Evolutionary conservation across 2,113 vertebrate genomes (phyloP).

Genomic region (Anarrhichthys ocellatus): DNA sequence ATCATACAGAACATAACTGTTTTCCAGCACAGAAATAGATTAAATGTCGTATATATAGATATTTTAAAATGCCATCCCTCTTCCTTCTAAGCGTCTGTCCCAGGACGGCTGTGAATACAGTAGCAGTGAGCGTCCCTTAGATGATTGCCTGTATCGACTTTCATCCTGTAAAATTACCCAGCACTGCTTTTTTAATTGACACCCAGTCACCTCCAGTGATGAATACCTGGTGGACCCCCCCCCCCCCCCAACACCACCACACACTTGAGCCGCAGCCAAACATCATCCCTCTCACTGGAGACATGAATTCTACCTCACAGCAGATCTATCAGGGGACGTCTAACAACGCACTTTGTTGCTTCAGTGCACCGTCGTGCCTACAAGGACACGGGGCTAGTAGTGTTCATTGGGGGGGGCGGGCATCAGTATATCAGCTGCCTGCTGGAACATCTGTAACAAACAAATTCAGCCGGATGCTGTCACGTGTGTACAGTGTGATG

Average conservation of each 20-base stretch:
- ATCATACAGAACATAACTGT: too few species aligned
- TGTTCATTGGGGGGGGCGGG: not conserved
- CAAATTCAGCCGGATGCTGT: not conserved
- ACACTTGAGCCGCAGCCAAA: constrained; percentile 44
- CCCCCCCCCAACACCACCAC: not conserved
- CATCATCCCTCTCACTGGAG: constrained; percentile 26
- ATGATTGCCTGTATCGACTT: constrained; percentile 57
- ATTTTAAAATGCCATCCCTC: not conserved
- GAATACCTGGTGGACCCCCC: constrained; percentile 33
- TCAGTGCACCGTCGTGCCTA: constrained; percentile 25
- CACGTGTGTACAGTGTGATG: not conserved
- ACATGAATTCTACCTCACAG: constrained; percentile 40
- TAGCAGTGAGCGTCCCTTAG: constrained; percentile 28
- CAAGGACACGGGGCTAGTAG: constrained; percentile 42
- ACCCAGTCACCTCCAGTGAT: constrained; percentile 60
- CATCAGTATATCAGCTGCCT: not conserved
- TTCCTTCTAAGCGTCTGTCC: not conserved
- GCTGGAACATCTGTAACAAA: not conserved
- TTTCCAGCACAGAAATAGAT: too few species aligned
- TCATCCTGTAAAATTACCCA: constrained; percentile 60
- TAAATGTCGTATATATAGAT: too few species aligned
- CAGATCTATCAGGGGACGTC: constrained; percentile 24
- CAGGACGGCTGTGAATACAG: constrained; percentile 7
- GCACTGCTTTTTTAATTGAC: constrained; percentile 59
- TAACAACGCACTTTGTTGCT: constrained; percentile 64